Conservation (phyloP, 2,113 vertebrate genomes). For the Phaethornis superciliosus region DNA sequence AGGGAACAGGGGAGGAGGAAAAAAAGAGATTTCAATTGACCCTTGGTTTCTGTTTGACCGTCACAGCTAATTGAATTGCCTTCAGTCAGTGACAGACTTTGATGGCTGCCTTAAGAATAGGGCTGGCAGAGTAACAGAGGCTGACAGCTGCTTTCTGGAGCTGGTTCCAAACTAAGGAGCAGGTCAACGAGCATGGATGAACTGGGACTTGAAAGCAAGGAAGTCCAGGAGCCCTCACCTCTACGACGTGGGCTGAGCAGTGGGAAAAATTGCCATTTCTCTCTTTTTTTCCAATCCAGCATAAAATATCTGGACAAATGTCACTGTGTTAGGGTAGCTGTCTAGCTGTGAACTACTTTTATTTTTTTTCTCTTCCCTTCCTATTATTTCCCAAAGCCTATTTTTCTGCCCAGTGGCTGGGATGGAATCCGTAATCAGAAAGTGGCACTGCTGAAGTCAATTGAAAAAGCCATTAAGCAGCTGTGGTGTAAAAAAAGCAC, state of each 20-base stretch:
- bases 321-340: background rate
- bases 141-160: constrained; percentile 63
- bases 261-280: background rate
- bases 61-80: constrained; percentile 70
- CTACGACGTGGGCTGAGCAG: background rate
- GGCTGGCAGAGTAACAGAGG: constrained; percentile 45
- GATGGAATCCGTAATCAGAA: constrained; percentile 62
- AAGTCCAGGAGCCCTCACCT: background rate
- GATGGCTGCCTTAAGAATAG: constrained; percentile 50
- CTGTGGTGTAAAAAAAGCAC: constrained; percentile 27
- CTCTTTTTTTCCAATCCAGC: constrained; percentile 11
- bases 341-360: background rate
- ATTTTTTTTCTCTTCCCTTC: background rate
- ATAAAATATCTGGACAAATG: constrained; percentile 3
- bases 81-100: constrained; percentile 52
- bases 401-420: constrained; percentile 47
- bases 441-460: constrained; percentile 58
- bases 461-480: constrained; percentile 66
- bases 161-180: constrained; percentile 33
- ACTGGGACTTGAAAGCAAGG: constrained; percentile 35
- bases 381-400: constrained; percentile 3
- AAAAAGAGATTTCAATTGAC: background rate
- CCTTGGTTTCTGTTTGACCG: constrained; percentile 24
- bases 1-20: background rate
- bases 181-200: constrained; percentile 34